Evolutionary conservation across 2,888 invertebrate genomes (phyloP), one percentile per base, ranked within the genome.

Genomic region (Serripes groenlandicus): DNA sequence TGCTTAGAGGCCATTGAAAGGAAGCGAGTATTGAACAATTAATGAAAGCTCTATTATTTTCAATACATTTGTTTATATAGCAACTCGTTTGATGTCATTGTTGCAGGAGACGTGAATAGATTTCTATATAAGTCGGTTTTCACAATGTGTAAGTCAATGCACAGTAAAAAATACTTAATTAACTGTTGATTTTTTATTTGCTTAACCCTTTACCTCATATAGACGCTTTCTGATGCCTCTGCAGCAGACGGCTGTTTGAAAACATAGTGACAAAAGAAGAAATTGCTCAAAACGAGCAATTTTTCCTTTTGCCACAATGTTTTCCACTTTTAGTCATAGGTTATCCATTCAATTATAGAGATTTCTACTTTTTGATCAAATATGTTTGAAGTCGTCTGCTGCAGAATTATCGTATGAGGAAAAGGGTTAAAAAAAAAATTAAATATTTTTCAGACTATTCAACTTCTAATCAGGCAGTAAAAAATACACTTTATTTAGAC

Each of bases 31-130:
- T 66, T 66, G 66, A 66, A 23, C 66, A 15, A 26, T 23, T 66
- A 66, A 66, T 66, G 42, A 66, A 66, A 35, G 42, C 26, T 26
- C 26, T 66, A 37, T 66, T 66, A 66, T 42, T 66, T 64, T 66
- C 66, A 32, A 35, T 66, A 66, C 35, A 35, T 66, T 66, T 42
- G 42, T 66, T 66, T 66, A 42, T 66, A 66, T 66, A 66, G 66
- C 66, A 15, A 34, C 18, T 18, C 35, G n/a, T 66, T 66, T 66
- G 66, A 66, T 66, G 66, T 42, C 66, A 42, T 66, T 66, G 66
- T 66, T 66, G 66, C 66, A 42, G 23, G 23, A n/a, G 28, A 23
- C 42, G 66, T 66, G 42, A 66, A 42, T 66, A 66, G 66, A 42
- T 42, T 66, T 66, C 66, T 37, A 42, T 66, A 35, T 66, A 66